phyloP scores from a whole-genome alignment of 2,797 vertebrate genomes.

The Notoglanidium macrostoma region DNA sequence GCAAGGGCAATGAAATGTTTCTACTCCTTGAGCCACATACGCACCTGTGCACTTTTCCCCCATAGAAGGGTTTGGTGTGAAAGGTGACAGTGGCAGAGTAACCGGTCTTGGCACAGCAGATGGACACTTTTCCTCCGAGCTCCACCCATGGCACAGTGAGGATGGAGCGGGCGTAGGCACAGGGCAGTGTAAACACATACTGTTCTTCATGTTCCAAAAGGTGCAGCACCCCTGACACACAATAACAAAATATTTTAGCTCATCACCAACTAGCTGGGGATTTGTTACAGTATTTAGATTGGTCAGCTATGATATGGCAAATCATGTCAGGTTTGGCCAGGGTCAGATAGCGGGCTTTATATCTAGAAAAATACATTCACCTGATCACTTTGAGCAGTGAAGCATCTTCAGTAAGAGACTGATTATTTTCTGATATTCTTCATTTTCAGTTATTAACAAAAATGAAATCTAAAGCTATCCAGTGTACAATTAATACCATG shows the following conservation, averaged over 20 bases:
- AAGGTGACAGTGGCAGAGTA: conserved; percentile 82
- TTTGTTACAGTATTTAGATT: background rate
- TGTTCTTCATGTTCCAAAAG: conserved; percentile 83
- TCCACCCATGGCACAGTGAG: conserved; percentile 89
- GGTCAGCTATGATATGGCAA: too few relatives aligned
- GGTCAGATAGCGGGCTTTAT: background rate
- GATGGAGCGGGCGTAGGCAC: conserved; percentile 86
- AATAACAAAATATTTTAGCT: conserved; percentile 2
- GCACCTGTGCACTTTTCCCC: conserved; percentile 87
- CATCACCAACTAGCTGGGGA: background rate
- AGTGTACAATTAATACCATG: background rate
- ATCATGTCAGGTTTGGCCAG: too few relatives aligned
- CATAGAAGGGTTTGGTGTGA: conserved; percentile 88
- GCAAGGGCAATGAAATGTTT: background rate
- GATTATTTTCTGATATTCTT: background rate
- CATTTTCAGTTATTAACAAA: background rate
- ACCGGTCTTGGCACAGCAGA: conserved; percentile 80
- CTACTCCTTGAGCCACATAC: background rate
- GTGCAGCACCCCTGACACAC: conserved; percentile 55
- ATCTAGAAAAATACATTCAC: background rate
- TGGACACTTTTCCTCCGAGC: conserved; percentile 85
- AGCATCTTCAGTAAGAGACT: background rate
- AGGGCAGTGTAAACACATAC: conserved; percentile 85
- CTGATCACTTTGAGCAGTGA: background rate
- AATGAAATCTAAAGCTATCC: background rate